A percentile compares a stretch with the other conserved stretches of the same genome.
phyloP scores from a whole-genome alignment of 2,797 vertebrate species.

The Capromys pilorides region DNA sequence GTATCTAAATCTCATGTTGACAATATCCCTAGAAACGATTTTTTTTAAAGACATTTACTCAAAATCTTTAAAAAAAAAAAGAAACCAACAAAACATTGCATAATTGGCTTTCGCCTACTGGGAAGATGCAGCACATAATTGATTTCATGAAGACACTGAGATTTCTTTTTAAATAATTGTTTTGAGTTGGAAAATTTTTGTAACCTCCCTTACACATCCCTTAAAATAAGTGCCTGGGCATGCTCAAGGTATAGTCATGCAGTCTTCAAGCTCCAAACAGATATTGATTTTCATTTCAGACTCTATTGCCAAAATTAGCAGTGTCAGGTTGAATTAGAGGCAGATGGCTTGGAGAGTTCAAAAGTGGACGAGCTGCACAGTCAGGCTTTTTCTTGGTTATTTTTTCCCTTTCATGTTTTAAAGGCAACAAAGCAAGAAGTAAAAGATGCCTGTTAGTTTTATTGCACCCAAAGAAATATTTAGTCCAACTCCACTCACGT shows the following conservation, averaged over 20 bases:
- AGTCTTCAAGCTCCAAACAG: constrained; percentile 66
- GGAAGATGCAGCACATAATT: background rate
- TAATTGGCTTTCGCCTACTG: background rate
- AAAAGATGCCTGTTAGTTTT: background rate
- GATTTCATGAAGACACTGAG: background rate
- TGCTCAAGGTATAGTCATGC: constrained; percentile 35
- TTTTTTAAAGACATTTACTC: background rate
- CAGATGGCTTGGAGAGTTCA: constrained; percentile 65
- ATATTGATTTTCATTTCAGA: constrained; percentile 73
- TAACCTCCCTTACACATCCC: constrained; percentile 38
- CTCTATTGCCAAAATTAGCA: constrained; percentile 76
- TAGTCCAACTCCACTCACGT: background rate
- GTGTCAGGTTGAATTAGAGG: constrained; percentile 70
- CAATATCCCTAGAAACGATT: background rate
- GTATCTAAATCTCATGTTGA: background rate
- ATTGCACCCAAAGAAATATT: background rate
- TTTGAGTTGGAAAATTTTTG: constrained; percentile 39
- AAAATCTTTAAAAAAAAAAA: background rate
- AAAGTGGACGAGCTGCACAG: constrained; percentile 29
- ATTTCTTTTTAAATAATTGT: constrained; percentile 17
- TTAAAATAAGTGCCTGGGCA: constrained; percentile 53
- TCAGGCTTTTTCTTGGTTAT: background rate
- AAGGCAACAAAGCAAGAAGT: background rate
- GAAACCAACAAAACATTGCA: background rate
- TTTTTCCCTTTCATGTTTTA: constrained; percentile 6